These are phyloP conservation scores for Oeneis ivallda DNA, from an alignment of 2,888 invertebrate genomes.

Conservation along the genomic window DNA sequence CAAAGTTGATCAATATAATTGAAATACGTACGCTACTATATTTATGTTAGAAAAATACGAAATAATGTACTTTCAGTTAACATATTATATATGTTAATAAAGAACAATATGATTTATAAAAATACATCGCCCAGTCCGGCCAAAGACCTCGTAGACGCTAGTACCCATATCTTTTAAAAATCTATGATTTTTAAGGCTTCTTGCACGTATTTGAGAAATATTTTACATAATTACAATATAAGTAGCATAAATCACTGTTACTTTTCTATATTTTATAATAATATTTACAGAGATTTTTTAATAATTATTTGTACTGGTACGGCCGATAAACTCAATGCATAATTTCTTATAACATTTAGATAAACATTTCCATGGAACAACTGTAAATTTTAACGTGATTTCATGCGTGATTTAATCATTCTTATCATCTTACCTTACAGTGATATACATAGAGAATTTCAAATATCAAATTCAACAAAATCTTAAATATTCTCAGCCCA, in stretches of 20 bases:
- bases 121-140: constrained; percentile 75
- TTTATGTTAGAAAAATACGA: constrained; percentile 80
- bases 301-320: constrained; percentile 73
- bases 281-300: constrained; percentile 70
- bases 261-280: constrained; percentile 54
- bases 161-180: constrained; percentile 77
- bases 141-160: constrained; percentile 70
- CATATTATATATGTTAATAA: constrained; percentile 81
- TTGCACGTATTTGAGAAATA: constrained; percentile 75
- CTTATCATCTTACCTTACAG: constrained; percentile 47
- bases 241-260: constrained; percentile 74
- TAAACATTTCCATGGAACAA: constrained; percentile 61
- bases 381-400: constrained; percentile 57
- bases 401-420: constrained; percentile 46
- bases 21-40: constrained; percentile 69
- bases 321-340: constrained; percentile 67
- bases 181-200: constrained; percentile 80
- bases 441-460: constrained; percentile 53
- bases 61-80: constrained; percentile 80
- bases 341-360: constrained; percentile 61
- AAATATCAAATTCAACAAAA: constrained; percentile 69
- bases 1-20: constrained; percentile 68
- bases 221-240: constrained; percentile 75
- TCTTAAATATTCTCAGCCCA: constrained; percentile 59
- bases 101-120: constrained; percentile 81